Evolutionary conservation across 2,888 invertebrate genomes (phyloP).

Genomic region (Notocelia uddmanniana): DNA sequence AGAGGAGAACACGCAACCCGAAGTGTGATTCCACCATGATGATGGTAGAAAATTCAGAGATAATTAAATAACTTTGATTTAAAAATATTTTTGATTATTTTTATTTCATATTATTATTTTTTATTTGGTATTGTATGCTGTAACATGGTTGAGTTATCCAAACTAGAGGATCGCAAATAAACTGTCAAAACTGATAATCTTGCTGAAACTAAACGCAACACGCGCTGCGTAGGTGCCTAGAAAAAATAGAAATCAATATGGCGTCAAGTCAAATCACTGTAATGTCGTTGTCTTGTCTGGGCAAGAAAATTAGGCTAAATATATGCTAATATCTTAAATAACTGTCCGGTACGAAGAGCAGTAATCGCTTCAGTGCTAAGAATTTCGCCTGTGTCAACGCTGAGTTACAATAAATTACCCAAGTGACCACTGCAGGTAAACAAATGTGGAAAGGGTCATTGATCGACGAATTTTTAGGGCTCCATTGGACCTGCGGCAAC

Average conservation of each 20-base stretch:
- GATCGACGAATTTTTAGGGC: constrained; percentile 61
- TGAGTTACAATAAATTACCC: constrained; percentile 17
- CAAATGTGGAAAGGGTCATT: constrained; percentile 66
- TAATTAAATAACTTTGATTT: too few relatives aligned
- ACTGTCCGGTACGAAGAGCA: constrained; percentile 6
- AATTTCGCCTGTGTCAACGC: constrained; percentile 3
- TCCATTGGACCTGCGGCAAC: constrained; percentile 52
- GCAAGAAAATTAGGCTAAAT: constrained; percentile 12
- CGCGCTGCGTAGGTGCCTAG: constrained; percentile 22
- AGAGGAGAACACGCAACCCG: too few relatives aligned
- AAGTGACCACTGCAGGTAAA: constrained; percentile 68
- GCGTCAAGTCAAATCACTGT: constrained; percentile 21
- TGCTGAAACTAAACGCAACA: constrained; percentile 36
- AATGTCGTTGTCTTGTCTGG: neutral
- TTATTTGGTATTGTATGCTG: too few relatives aligned
- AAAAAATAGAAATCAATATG: constrained; percentile 36
- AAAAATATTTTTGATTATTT: too few relatives aligned
- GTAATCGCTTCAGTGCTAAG: constrained; percentile 6
- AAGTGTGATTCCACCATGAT: too few relatives aligned
- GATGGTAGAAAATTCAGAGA: too few relatives aligned
- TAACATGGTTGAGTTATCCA: too few relatives aligned
- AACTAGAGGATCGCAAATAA: too few relatives aligned
- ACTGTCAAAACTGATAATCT: too few relatives aligned
- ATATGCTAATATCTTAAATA: constrained; percentile 19
- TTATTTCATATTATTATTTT: too few relatives aligned